Percentiles rank a stretch among this genome's conserved stretches.
Conservation (phyloP, 2,888 invertebrate species). For the Eilema depressum region DNA sequence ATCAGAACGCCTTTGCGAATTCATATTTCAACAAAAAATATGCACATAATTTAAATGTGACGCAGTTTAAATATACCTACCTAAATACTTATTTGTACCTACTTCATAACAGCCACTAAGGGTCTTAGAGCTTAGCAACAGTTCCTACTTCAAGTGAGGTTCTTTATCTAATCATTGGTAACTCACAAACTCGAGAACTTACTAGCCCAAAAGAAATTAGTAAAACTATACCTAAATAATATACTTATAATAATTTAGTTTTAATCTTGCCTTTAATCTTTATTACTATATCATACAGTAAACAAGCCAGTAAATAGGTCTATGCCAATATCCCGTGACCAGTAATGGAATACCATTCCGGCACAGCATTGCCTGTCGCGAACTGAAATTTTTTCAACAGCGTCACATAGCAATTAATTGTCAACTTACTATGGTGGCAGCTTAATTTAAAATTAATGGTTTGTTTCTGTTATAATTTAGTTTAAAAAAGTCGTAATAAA, state of each 20-base stretch:
- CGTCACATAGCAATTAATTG: neutral
- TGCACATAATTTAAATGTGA: slow-evolving; percentile 32
- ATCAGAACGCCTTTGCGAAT: slow-evolving; percentile 19
- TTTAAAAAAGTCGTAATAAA: too few relatives aligned
- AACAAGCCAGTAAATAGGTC: neutral
- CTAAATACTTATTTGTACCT: neutral
- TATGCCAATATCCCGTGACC: neutral
- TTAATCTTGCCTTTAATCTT: neutral
- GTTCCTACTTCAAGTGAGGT: neutral
- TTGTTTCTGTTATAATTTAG: neutral
- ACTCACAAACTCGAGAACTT: neutral
- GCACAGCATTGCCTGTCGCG: neutral
- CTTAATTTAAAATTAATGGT: neutral
- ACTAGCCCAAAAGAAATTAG: neutral
- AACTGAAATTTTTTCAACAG: neutral
- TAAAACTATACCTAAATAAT: neutral
- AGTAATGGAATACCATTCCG: neutral
- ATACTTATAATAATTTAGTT: neutral
- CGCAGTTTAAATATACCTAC: slow-evolving; percentile 3
- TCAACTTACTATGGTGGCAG: neutral
- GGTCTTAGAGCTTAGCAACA: neutral
- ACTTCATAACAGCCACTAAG: neutral
- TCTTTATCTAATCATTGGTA: neutral
- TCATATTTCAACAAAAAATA: slow-evolving; percentile 21
- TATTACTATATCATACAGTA: too few relatives aligned